Conservation (phyloP, 2,797 vertebrate species). For the Pterois miles region DNA sequence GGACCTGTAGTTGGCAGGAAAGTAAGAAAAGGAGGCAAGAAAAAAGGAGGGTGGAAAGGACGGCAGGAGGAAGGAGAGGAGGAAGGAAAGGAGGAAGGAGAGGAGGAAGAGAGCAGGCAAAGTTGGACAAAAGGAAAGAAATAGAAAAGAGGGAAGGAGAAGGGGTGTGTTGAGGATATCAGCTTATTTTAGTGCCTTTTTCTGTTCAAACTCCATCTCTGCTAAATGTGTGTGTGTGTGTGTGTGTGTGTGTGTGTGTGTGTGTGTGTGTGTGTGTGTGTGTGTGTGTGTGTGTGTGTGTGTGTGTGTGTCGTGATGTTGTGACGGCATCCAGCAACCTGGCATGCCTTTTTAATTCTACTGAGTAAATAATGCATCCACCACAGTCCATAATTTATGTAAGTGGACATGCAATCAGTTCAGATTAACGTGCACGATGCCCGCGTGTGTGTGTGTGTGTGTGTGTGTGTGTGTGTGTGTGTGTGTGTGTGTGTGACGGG, state of each 20-base stretch:
- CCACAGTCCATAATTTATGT: conserved; percentile 84
- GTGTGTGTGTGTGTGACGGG: conserved; percentile 54
- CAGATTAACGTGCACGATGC: conserved; percentile 80
- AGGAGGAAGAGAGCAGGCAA: neutral
- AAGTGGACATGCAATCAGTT: conserved; percentile 87
- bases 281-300: conserved; percentile 26
- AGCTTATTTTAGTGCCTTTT: conserved; percentile 29
- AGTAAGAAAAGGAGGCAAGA: neutral
- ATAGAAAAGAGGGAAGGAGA: neutral
- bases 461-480: conserved; percentile 33
- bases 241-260: conserved; percentile 33
- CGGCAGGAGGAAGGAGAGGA: neutral
- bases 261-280: conserved; percentile 34
- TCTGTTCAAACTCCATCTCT: conserved; percentile 14
- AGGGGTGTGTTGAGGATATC: neutral
- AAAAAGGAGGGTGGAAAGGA: neutral
- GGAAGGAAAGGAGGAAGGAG: neutral
- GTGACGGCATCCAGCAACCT: conserved; percentile 66
- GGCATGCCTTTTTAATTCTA: conserved; percentile 81
- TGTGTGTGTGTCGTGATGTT: conserved; percentile 59
- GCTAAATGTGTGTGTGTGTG: neutral
- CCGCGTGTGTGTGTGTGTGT: conserved; percentile 39
- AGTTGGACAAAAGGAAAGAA: neutral
- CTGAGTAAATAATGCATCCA: conserved; percentile 82
- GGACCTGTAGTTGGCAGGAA: too few relatives aligned